Percentiles rank a stretch among this genome's conserved stretches.
phyloP scores from a whole-genome alignment of 2,888 invertebrate genomes.

The Cataglyphis cursor region DNA sequence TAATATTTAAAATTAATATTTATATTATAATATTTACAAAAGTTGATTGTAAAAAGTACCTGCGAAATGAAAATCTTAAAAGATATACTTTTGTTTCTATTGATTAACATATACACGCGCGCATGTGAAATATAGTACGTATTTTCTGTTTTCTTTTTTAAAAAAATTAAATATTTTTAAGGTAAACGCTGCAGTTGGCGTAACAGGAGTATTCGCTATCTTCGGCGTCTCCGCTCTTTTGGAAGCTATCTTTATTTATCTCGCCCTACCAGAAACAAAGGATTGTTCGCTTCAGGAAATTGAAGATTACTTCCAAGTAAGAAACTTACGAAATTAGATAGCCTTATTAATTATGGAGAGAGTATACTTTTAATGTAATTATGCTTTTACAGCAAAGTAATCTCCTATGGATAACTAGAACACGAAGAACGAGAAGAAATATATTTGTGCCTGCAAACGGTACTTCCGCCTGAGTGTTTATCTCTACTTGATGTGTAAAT shows the following conservation, averaged over 20 bases:
- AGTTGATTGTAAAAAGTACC: neutral
- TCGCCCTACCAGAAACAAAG: conserved; percentile 92
- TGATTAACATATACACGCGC: neutral
- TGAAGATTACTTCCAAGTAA: conserved; percentile 92
- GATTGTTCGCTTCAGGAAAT: conserved; percentile 91
- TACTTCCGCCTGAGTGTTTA: conserved; percentile 33
- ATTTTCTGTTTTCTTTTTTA: neutral
- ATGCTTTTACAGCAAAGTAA: conserved; percentile 77
- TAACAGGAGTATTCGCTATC: conserved; percentile 91
- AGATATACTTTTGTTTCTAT: neutral
- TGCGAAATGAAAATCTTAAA: neutral
- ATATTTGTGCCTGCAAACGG: conserved; percentile 37
- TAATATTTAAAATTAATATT: conserved; percentile 70
- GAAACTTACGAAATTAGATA: conserved; percentile 84
- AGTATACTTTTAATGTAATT: neutral
- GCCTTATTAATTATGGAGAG: neutral
- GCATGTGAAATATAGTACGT: neutral
- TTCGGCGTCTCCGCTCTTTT: conserved; percentile 90
- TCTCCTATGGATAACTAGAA: conserved; percentile 81
- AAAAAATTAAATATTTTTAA: conserved; percentile 51
- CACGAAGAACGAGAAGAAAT: conserved; percentile 62
- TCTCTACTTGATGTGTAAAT: conserved; percentile 39
- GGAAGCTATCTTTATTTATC: conserved; percentile 90
- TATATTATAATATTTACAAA: neutral
- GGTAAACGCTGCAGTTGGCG: conserved; percentile 87